These are phyloP conservation scores for Protosalanx chinensis DNA, from an alignment of 2,797 vertebrate genomes.

Conservation along the genomic window DNA sequence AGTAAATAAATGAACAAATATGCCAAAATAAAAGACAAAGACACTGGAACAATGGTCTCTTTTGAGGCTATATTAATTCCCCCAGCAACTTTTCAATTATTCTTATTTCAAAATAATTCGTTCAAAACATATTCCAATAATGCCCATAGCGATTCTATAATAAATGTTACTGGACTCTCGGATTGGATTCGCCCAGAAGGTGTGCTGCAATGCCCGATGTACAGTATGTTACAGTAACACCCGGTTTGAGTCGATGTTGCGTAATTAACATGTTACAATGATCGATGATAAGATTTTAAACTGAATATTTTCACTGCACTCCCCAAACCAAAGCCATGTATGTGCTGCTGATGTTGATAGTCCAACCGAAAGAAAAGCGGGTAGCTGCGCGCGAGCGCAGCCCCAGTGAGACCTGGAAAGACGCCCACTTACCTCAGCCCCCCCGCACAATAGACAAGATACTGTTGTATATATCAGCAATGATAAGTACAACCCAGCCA, in stretches of 20 bases:
- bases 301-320: not conserved
- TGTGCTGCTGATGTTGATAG: not conserved
- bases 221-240: slow-evolving; percentile 2
- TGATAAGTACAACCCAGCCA: slow-evolving; percentile 19
- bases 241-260: not conserved
- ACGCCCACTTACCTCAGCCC: slow-evolving; percentile 74
- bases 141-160: too few relatives aligned
- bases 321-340: not conserved
- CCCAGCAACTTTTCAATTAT: not conserved
- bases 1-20: slow-evolving; percentile 9
- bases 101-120: not conserved
- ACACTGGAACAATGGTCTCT: not conserved
- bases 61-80: not conserved
- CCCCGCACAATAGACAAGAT: slow-evolving; percentile 65
- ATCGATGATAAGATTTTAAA: not conserved
- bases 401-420: slow-evolving; percentile 71
- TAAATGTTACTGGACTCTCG: not conserved
- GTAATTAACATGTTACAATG: not conserved
- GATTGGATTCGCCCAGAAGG: not conserved
- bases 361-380: slow-evolving; percentile 59
- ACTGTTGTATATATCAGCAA: slow-evolving; percentile 42
- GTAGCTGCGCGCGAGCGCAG: slow-evolving; percentile 61
- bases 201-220: not conserved
- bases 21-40: not conserved
- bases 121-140: too few relatives aligned